Evolutionary conservation across 2,113 vertebrate genomes (phyloP).

Genomic region (Sporophila hypoxantha): DNA sequence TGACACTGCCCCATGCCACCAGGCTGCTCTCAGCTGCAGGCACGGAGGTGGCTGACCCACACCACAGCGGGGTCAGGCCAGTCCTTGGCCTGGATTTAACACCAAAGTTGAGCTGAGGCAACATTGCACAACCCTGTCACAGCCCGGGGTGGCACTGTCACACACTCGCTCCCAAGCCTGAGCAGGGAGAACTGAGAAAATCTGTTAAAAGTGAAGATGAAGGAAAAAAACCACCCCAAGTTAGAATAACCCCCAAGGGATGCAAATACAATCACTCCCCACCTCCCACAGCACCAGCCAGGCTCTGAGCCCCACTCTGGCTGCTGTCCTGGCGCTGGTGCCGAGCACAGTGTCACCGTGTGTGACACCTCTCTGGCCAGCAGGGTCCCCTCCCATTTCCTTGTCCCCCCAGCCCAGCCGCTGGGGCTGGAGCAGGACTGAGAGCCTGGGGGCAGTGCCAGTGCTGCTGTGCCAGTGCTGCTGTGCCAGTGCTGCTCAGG

Average conservation of each 20-base stretch:
- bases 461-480: too few species aligned
- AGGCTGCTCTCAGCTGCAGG: neutral
- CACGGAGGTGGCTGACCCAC: neutral
- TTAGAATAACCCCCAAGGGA: neutral
- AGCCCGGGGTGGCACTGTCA: rapidly evolving
- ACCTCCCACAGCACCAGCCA: neutral
- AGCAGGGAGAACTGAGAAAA: neutral
- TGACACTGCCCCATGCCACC: rapidly evolving
- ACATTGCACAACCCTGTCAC: rapidly evolving
- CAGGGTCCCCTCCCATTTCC: neutral
- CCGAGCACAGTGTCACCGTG: rapidly evolving
- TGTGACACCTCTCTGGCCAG: rapidly evolving
- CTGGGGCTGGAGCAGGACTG: neutral
- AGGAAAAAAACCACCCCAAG: rapidly evolving
- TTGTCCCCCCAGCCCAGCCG: neutral
- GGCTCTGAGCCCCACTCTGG: neutral
- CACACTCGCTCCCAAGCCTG: rapidly evolving
- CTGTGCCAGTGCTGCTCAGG: rapidly evolving
- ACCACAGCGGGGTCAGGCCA: rapidly evolving
- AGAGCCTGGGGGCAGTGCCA: rapidly evolving
- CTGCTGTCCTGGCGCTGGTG: neutral
- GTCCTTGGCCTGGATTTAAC: neutral
- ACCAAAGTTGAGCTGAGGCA: neutral
- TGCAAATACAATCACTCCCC: rapidly evolving
- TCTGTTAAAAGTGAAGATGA: neutral